Evolutionary conservation across 2,888 invertebrate genomes (phyloP).

Genomic region (Xylota segnis): DNA sequence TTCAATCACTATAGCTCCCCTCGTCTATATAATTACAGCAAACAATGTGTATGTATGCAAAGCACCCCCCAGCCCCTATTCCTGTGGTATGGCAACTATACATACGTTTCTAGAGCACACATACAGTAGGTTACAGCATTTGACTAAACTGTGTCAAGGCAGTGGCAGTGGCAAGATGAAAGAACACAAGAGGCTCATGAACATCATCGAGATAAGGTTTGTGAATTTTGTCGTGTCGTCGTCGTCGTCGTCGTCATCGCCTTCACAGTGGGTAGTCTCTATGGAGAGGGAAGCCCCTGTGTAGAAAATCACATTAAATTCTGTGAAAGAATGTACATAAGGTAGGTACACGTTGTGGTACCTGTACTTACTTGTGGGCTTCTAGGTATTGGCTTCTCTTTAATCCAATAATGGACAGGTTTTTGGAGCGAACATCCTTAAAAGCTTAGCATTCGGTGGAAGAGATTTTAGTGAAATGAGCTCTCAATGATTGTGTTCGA

Average conservation of each 20-base stretch:
- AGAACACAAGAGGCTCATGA: constrained; percentile 30
- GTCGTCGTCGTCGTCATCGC: neutral
- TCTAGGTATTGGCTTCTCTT: neutral
- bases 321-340: neutral
- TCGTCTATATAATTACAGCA: constrained; percentile 21
- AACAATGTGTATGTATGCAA: constrained; percentile 23
- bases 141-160: constrained; percentile 53
- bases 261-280: neutral
- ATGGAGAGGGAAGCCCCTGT: neutral
- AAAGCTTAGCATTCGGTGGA: neutral
- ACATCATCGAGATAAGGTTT: constrained; percentile 27
- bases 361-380: neutral
- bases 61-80: too few relatives aligned
- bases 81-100: too few relatives aligned
- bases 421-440: neutral
- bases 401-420: neutral
- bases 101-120: too few relatives aligned
- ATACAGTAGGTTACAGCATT: constrained; percentile 28
- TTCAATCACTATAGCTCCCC: constrained; percentile 14
- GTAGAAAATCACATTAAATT: constrained; percentile 21
- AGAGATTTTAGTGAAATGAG: neutral
- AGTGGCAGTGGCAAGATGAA: constrained; percentile 25
- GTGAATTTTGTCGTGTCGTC: too few relatives aligned
- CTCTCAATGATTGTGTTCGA: neutral
- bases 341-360: neutral